Evolutionary conservation across 2,113 vertebrate species (phyloP).

Genomic region (Bujurquina vittata): DNA sequence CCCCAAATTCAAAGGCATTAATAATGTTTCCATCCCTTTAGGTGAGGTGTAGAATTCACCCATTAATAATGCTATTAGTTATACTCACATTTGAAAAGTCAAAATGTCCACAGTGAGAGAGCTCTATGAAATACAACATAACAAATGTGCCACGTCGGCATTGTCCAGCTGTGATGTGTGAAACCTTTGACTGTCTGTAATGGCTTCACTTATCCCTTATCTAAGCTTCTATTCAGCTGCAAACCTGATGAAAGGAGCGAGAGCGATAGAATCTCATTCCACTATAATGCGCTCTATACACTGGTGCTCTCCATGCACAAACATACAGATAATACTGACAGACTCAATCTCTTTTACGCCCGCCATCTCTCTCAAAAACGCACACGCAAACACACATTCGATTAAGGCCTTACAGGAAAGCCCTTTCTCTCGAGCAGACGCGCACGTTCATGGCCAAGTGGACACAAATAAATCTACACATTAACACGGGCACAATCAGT

Average conservation of each 20-base stretch:
- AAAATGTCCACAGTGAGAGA: neutral
- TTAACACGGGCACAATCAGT: slow-evolving; percentile 35
- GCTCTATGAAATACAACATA: slow-evolving; percentile 1
- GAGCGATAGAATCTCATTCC: slow-evolving; percentile 52
- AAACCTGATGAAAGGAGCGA: slow-evolving; percentile 55
- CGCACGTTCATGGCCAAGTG: slow-evolving; percentile 24
- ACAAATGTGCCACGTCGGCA: neutral
- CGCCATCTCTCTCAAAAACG: neutral
- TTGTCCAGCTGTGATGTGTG: slow-evolving; percentile 21
- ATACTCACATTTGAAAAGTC: neutral
- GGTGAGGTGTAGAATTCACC: neutral
- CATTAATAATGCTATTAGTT: neutral
- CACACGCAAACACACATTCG: slow-evolving; percentile 3
- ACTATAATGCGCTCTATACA: slow-evolving; percentile 46
- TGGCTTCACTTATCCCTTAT: slow-evolving; percentile 55
- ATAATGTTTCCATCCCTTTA: slow-evolving; percentile 7
- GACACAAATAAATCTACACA: slow-evolving; percentile 36
- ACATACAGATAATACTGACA: slow-evolving; percentile 23
- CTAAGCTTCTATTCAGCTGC: slow-evolving; percentile 38
- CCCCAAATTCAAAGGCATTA: neutral
- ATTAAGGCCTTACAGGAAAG: slow-evolving; percentile 14
- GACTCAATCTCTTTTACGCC: neutral
- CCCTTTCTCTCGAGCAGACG: neutral
- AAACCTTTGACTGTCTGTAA: slow-evolving; percentile 27
- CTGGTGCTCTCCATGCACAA: neutral